Base-by-base conservation (phyloP, 2,888 invertebrate genomes). In the Teleiodes luculella region DNA sequence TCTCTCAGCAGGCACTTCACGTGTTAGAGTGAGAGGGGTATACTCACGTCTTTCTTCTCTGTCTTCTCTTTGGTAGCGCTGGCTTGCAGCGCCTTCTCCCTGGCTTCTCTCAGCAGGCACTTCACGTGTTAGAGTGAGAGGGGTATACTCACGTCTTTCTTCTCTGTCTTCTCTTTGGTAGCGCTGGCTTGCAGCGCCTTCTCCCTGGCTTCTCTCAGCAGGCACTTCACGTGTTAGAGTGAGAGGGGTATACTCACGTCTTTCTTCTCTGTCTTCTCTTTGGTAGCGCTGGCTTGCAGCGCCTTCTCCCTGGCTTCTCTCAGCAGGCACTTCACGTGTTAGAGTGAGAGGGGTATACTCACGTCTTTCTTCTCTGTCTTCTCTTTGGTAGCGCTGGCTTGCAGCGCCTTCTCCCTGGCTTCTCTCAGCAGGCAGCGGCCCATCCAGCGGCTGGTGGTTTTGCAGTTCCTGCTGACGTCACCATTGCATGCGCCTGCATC, bases 361-460 rank as follows among this genome's bases (percentile, higher is more conserved):
- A 88, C 89, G 57, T 88, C 78, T 63, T 89, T 90, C 70, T 78
- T 85, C 10, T 75, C 83, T 2, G 47, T 67, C 60, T 83, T 83
- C 68, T 83, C 77, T 54, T 79, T 80, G 52, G 62, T 24, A 24
- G 24, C 6, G 24, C 24, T 65, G 7, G 72, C 70, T 10, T 66
- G 64, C 1, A 69, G 61, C 0, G 86, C 75, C 52, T 86, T 81
- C 45, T 86, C 87, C 49, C 80, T 58, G 13, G 84, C 88, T 64
- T 89, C 89, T 1, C 88, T 62, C 56, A 89, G 74, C 53, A 89
- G 70, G 35, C 89, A 88, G 48, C 90, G 77, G 0, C 89, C 89
- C 85, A 90, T 86, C 90, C 90, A 90, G 5, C 90, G 68, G 58
- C 37, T 20, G 3, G 11, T n/a, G 8, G 11, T 36, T 11, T 70